Conservation (phyloP, 2,113 vertebrate species). For the Tachuris rubrigastra region DNA sequence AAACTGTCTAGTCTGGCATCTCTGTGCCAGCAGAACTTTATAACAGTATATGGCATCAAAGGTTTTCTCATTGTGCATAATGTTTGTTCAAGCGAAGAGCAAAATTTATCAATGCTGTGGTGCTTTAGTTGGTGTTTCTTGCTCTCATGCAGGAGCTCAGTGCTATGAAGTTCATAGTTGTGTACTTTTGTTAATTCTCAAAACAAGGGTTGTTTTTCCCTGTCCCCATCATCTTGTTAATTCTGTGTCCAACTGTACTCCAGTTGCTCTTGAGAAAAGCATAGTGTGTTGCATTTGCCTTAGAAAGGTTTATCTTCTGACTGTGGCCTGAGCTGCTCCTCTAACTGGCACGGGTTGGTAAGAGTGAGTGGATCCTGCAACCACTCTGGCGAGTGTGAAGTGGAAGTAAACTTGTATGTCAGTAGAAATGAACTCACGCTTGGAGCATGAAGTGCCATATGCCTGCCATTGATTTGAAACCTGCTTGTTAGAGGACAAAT, state of each 20-base stretch:
- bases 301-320: neutral
- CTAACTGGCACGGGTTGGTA: accelerated
- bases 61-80: neutral
- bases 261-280: neutral
- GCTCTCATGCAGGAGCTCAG: neutral
- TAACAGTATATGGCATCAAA: neutral
- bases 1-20: neutral
- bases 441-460: neutral
- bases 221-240: accelerated
- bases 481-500: neutral
- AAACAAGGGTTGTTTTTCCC: neutral
- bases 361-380: neutral
- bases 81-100: neutral
- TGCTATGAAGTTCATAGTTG: neutral
- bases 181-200: neutral
- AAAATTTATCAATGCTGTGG: neutral
- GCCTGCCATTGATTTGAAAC: neutral
- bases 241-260: neutral
- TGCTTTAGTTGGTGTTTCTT: neutral
- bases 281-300: neutral
- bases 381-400: neutral
- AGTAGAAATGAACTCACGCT: neutral
- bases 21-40: neutral
- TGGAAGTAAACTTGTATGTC: neutral
- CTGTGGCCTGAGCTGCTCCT: neutral